Percentiles rank a stretch among this genome's conserved stretches.
These are phyloP conservation scores for Philhelius pedissequus DNA, from an alignment of 2,888 invertebrate genomes.

Conservation along the genomic window DNA sequence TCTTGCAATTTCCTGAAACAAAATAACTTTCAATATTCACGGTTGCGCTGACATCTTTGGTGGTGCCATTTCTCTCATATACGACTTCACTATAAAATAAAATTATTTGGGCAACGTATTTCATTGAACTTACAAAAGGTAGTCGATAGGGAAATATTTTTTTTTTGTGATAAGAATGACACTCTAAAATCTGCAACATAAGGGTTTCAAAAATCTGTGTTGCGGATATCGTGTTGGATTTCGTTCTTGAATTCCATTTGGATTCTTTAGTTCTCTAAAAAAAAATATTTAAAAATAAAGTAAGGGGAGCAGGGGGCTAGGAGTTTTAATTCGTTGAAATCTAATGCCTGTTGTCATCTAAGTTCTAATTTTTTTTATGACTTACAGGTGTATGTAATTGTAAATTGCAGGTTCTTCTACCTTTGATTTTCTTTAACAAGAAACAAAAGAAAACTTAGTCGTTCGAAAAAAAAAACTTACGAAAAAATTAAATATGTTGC, in stretches of 20 bases:
- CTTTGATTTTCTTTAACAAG: constrained; percentile 47
- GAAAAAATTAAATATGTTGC: neutral
- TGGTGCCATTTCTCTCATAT: neutral
- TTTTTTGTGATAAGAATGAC: neutral
- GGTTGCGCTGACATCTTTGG: neutral
- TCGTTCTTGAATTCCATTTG: neutral
- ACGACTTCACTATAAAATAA: constrained; percentile 55
- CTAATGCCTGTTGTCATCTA: neutral
- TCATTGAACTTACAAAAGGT: constrained; percentile 51
- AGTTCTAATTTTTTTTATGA: neutral
- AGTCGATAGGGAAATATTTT: neutral
- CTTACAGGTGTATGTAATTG: constrained; percentile 18
- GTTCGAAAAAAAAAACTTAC: constrained; percentile 9
- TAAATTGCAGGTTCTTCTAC: constrained; percentile 6
- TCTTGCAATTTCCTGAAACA: constrained; percentile 17
- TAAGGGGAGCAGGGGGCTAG: neutral
- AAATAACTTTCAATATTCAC: neutral
- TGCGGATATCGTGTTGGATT: neutral
- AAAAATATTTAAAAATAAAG: constrained; percentile 7
- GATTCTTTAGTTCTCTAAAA: constrained; percentile 10
- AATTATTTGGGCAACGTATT: constrained; percentile 50
- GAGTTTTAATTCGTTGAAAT: neutral
- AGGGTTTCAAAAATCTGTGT: neutral
- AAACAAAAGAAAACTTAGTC: constrained; percentile 1
- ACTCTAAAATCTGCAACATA: constrained; percentile 17